Conservation (phyloP, 2,797 vertebrate genomes). For the Anas capensis region DNA sequence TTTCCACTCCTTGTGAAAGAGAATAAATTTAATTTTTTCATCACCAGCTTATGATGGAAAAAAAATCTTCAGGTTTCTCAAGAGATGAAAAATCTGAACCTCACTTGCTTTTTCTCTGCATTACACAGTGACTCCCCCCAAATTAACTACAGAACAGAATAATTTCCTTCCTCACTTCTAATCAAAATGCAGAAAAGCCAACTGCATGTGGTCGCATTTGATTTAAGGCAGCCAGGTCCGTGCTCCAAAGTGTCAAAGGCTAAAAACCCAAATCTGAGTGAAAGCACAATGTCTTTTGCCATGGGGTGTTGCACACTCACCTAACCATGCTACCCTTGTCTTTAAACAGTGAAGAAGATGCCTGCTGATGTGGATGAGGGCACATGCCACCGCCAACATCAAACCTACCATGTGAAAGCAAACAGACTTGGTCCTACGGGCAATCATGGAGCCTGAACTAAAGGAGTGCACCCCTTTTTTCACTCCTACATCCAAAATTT, state of each 20-base stretch:
- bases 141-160: not conserved
- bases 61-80: not conserved
- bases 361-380: not conserved
- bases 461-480: not conserved
- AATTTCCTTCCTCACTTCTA: not conserved
- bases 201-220: not conserved
- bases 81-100: not conserved
- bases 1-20: not conserved
- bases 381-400: not conserved
- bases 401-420: not conserved
- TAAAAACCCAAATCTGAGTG: accelerated
- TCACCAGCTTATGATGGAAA: not conserved
- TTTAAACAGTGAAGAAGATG: not conserved
- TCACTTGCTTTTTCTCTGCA: not conserved
- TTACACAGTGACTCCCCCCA: not conserved
- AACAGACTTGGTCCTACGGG: not conserved
- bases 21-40: not conserved
- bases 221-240: not conserved
- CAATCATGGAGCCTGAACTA: not conserved
- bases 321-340: accelerated
- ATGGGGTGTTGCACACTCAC: not conserved
- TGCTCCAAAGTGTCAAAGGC: not conserved
- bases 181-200: not conserved
- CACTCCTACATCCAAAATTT: not conserved
- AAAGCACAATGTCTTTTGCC: not conserved